These are phyloP conservation scores for Huso huso DNA, from an alignment of 2,797 vertebrate genomes.

Conservation along the genomic window DNA sequence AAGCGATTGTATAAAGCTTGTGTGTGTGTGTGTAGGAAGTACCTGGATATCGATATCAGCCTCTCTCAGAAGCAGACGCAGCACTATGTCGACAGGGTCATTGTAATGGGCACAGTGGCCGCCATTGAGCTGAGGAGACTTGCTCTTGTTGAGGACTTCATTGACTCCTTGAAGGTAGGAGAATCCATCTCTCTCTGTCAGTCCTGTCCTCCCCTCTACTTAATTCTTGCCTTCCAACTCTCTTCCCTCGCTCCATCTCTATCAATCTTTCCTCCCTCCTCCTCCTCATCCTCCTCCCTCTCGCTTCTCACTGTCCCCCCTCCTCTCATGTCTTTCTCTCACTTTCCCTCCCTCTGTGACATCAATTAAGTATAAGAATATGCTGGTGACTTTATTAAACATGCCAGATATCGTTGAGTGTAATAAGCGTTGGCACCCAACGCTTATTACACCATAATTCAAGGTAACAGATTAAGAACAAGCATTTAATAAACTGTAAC, in stretches of 20 bases:
- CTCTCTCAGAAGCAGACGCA: slow-evolving; percentile 68
- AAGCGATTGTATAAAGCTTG: no score
- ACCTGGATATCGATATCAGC: slow-evolving; percentile 72
- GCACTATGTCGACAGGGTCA: slow-evolving; percentile 51
- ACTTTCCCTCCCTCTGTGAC: neutral
- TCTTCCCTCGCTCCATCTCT: neutral
- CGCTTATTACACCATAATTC: no score
- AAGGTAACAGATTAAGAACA: no score
- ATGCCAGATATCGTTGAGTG: no score
- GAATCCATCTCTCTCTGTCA: no score
- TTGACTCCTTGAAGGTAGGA: slow-evolving; percentile 79
- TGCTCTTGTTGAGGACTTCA: slow-evolving; percentile 68
- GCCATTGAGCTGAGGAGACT: slow-evolving; percentile 65
- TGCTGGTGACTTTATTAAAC: no score
- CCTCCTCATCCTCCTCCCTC: neutral
- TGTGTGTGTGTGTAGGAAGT: slow-evolving; percentile 37
- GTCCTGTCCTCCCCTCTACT: neutral
- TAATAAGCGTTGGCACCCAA: no score
- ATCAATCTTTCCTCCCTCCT: neutral
- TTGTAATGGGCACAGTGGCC: slow-evolving; percentile 48
- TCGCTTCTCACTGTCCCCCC: neutral
- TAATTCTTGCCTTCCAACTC: neutral
- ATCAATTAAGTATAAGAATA: no score
- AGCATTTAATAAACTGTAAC: no score
- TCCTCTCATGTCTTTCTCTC: no score